Base-by-base conservation (phyloP, 2,113 vertebrate genomes). In the Paraplagusia blochii region DNA sequence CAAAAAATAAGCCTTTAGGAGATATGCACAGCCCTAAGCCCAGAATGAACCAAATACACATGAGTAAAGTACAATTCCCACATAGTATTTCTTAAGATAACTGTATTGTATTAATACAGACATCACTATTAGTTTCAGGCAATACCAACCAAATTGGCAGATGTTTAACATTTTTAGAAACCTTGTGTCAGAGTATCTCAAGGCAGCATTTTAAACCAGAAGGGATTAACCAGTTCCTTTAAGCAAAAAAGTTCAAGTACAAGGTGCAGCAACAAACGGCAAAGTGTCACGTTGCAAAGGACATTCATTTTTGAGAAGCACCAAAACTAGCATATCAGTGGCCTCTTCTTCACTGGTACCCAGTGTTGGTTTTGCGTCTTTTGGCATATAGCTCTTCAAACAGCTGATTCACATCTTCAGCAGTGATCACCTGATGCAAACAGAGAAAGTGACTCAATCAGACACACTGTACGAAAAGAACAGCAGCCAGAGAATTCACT, bases 381-480 rank as follows among this genome's bases (percentile, higher is more conserved):
- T 98, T 91, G 1, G 91, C 92, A 72, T 89, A 93, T 60, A 98
- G 91, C 29, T 94, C 93, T 74, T 95, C 94, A 38, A 98, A 95
- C 85, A 97, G 95, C 60, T 92, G 87, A 65, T 92, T 91, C 52
- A 97, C 93, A 42, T 91, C 94, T 76, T 97, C 95, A 45, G 90
- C 91, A 44, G 94, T 95, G 69, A 99, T 91, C 3, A 90, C 91
- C 96, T 98, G 72, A 42, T 15, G 45, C 10, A 65, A n/a, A 68
- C 5, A 14, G 4, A 44, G 13, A 11, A 40, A 10, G 38, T 40
- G 36, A 19, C 36, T 66, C 15, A 44, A 11, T 10, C 11, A 38
- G 0, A 35, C 11, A 33, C 10, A 38, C 22, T 4, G 22, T 29
- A 29, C 22, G 14, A 11, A 11, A 22, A 18, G 17, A 4, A 1